Percentiles rank a stretch among this genome's conserved stretches.
Conservation (phyloP, 1,140 invertebrate species). For the Pantala flavescens region DNA sequence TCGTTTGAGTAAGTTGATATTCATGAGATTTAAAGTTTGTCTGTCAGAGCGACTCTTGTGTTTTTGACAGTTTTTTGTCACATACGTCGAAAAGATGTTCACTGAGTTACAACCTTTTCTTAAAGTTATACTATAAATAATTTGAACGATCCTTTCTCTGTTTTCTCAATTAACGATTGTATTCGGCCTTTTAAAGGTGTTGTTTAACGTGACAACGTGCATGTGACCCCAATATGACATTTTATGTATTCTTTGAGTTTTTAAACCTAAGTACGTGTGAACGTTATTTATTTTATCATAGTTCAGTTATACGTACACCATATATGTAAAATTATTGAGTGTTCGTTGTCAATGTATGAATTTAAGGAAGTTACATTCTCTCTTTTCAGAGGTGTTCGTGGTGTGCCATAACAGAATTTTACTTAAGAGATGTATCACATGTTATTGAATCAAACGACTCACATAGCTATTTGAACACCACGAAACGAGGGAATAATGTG, state of each 20-base stretch:
- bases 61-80: constrained; percentile 9
- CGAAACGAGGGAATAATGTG: not conserved
- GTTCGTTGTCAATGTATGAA: not conserved
- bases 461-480: too few species aligned
- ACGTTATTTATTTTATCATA: not conserved
- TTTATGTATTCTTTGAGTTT: not conserved
- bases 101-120: too few species aligned
- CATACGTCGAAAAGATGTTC: not conserved
- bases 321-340: not conserved
- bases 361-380: not conserved
- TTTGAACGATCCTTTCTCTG: too few species aligned
- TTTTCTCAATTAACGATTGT: too few species aligned
- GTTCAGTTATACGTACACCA: not conserved
- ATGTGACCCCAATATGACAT: constrained; percentile 9
- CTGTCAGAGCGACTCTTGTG: not conserved
- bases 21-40: not conserved
- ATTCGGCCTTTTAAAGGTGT: not conserved
- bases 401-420: not conserved
- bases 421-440: too few species aligned
- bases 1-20: not conserved
- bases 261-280: too few species aligned
- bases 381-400: not conserved
- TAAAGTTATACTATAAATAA: too few species aligned
- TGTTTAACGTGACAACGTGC: not conserved
- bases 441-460: too few species aligned